Percentiles rank a stretch among this genome's conserved stretches.
Conservation (phyloP, 2,888 invertebrate genomes). For the Mamestra brassicae region DNA sequence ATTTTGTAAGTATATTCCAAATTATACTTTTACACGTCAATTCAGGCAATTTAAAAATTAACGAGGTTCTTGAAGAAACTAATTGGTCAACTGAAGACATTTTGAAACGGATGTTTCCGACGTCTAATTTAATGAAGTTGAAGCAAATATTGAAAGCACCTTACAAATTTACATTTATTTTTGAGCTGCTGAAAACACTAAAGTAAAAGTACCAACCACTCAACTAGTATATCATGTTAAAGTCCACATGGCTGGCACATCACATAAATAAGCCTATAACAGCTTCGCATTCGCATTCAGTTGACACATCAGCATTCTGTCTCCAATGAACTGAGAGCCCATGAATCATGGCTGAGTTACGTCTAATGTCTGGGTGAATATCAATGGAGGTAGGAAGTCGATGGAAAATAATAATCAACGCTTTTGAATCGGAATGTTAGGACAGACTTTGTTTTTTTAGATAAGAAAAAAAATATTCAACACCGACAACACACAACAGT, state of each 20-base stretch:
- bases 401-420: not conserved
- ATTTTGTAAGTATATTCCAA: no score
- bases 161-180: no score
- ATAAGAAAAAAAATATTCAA: not conserved
- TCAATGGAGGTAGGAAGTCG: not conserved
- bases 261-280: slow-evolving; percentile 56
- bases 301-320: slow-evolving; percentile 61
- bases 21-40: no score
- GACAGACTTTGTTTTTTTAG: not conserved
- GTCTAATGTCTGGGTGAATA: slow-evolving; percentile 47
- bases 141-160: no score
- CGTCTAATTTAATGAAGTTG: no score
- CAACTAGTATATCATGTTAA: slow-evolving; percentile 32
- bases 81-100: not conserved
- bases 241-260: slow-evolving; percentile 42
- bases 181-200: not conserved
- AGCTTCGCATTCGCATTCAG: slow-evolving; percentile 54
- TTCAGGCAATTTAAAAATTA: no score
- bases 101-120: no score
- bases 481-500: no score
- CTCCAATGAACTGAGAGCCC: slow-evolving; percentile 53
- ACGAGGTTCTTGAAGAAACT: no score
- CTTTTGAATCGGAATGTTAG: not conserved
- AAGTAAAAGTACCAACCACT: not conserved
- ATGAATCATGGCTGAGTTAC: slow-evolving; percentile 58